Conservation (phyloP, 2,888 invertebrate species). For the Epirrita christyi region DNA sequence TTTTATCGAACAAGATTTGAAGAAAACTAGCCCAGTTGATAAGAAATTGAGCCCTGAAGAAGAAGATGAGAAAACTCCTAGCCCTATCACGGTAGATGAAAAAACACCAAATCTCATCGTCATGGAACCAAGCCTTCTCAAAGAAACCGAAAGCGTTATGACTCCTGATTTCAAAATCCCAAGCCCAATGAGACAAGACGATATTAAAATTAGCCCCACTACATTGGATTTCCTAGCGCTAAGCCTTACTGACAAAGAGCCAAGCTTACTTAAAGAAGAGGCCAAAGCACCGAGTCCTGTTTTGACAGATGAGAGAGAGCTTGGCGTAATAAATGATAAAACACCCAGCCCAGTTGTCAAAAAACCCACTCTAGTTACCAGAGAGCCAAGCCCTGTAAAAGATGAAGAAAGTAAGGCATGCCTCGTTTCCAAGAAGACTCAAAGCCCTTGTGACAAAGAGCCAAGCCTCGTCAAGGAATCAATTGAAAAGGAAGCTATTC, state of each 20-base stretch:
- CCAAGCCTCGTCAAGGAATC: conserved; percentile 19
- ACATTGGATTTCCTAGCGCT: too few species aligned
- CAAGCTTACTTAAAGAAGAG: conserved; percentile 14
- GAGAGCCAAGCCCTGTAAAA: background rate
- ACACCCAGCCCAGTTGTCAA: conserved; percentile 18
- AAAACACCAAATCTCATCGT: conserved; percentile 19
- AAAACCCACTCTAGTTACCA: conserved; percentile 16
- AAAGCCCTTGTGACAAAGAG: conserved; percentile 18
- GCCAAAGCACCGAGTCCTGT: too few species aligned
- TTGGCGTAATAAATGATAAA: background rate
- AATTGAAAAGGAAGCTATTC: conserved; percentile 15
- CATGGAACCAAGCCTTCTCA: conserved; percentile 12
- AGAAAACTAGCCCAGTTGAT: conserved; percentile 5
- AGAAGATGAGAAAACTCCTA: conserved; percentile 27
- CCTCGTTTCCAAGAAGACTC: conserved; percentile 1
- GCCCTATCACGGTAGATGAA: conserved; percentile 27
- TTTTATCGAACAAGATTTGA: background rate
- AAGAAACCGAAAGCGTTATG: background rate
- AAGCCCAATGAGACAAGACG: background rate
- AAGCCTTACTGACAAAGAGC: conserved; percentile 13
- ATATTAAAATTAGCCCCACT: background rate
- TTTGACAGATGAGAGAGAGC: too few species aligned
- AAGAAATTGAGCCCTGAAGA: conserved; percentile 23
- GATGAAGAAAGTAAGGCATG: conserved; percentile 8
- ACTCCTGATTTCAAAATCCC: background rate